Percentiles rank a stretch among this genome's conserved stretches.
Evolutionary conservation across 2,888 invertebrate genomes (phyloP).

Genomic region (Aethes cnicana): DNA sequence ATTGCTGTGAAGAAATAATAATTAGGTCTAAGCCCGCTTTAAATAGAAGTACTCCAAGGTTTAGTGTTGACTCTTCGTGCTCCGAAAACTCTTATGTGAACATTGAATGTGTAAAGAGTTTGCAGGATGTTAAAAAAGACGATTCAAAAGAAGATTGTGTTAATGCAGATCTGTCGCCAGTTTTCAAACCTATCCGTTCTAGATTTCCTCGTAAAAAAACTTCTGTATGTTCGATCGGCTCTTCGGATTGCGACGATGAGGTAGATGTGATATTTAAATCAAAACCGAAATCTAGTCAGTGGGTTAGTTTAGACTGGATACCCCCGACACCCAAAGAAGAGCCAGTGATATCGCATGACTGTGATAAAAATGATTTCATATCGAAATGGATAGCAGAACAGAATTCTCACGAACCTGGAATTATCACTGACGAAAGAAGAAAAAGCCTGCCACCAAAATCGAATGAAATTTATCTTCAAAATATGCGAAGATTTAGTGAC

Average conservation of each 20-base stretch:
- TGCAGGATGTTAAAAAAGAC: conserved; percentile 78
- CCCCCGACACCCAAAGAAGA: conserved; percentile 77
- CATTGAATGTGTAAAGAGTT: conserved; percentile 79
- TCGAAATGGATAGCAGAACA: conserved; percentile 80
- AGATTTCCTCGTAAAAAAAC: conserved; percentile 76
- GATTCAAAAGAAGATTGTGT: conserved; percentile 56
- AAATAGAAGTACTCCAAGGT: conserved; percentile 70
- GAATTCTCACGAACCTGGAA: conserved; percentile 69
- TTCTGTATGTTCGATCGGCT: conserved; percentile 79
- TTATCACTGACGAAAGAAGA: conserved; percentile 73
- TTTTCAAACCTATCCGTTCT: conserved; percentile 65
- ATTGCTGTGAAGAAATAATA: conserved; percentile 61
- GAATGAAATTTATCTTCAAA: conserved; percentile 76
- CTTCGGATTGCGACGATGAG: conserved; percentile 79
- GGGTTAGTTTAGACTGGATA: conserved; percentile 82
- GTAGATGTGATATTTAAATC: conserved; percentile 81
- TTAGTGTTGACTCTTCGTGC: conserved; percentile 80
- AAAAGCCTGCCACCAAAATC: conserved; percentile 78
- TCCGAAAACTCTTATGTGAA: conserved; percentile 82
- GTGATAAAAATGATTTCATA: conserved; percentile 81
- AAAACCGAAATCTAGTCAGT: conserved; percentile 82
- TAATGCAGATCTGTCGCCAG: conserved; percentile 60
- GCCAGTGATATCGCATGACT: conserved; percentile 76
- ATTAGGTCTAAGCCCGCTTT: conserved; percentile 64
- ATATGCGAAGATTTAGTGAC: conserved; percentile 78